Evolutionary conservation across 2,888 invertebrate species (phyloP).

Genomic region (Bursaphelenchus okinawaensis): DNA sequence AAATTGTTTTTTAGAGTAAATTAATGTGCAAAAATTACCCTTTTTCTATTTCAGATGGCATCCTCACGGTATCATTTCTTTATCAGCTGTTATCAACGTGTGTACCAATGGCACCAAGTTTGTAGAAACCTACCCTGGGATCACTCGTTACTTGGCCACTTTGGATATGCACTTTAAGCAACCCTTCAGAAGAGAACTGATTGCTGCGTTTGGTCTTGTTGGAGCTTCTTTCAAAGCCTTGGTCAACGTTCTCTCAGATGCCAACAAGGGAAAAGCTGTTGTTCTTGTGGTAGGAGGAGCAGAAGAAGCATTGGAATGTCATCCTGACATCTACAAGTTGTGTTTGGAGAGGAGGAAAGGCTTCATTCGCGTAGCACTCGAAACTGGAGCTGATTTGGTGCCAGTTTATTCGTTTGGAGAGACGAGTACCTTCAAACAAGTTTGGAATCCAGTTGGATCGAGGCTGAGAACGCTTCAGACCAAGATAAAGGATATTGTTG

Average conservation of each 20-base stretch:
- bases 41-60: conserved; percentile 63
- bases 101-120: conserved; percentile 66
- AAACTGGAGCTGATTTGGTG: conserved; percentile 57
- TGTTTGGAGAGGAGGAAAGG: conserved; percentile 18
- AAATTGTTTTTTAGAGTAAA: background rate
- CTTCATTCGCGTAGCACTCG: background rate
- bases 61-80: conserved; percentile 84
- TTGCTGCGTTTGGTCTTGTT: conserved; percentile 21
- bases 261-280: conserved; percentile 63
- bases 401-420: conserved; percentile 61
- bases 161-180: conserved; percentile 71
- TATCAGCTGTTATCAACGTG: conserved; percentile 75
- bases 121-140: conserved; percentile 58
- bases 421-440: conserved; percentile 47
- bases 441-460: conserved; percentile 10
- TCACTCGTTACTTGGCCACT: conserved; percentile 64
- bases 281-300: conserved; percentile 82
- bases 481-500: conserved; percentile 52
- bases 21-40: background rate
- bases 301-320: conserved; percentile 73
- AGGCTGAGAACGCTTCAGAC: conserved; percentile 34
- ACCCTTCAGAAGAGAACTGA: conserved; percentile 70
- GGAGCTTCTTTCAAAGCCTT: conserved; percentile 34
- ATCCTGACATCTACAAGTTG: conserved; percentile 62
- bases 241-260: conserved; percentile 34